These are phyloP conservation scores for Drosophila rufa DNA, from an alignment of 1,140 invertebrate species.

Conservation along the genomic window DNA sequence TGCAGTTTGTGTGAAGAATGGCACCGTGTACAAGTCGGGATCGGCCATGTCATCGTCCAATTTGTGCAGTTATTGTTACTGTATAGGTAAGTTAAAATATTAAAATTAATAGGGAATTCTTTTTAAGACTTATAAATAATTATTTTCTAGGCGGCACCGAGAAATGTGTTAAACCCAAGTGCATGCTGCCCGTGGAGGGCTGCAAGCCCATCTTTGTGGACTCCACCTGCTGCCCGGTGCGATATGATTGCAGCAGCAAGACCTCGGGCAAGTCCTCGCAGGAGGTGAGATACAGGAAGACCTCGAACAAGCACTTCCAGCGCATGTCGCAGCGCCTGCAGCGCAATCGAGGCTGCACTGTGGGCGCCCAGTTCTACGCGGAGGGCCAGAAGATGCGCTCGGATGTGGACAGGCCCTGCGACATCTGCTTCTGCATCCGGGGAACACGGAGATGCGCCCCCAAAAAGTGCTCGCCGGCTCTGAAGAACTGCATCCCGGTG, in stretches of 20 bases:
- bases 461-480: conserved; percentile 90
- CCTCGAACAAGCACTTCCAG: conserved; percentile 79
- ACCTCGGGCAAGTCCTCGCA: conserved; percentile 80
- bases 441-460: conserved; percentile 91
- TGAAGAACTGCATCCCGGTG: conserved; percentile 91
- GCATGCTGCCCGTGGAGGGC: conserved; percentile 91
- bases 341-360: conserved; percentile 87
- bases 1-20: conserved; percentile 81
- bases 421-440: conserved; percentile 93
- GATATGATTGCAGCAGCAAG: conserved; percentile 91
- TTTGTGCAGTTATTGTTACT: conserved; percentile 95
- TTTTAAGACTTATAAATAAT: background rate
- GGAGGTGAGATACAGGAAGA: conserved; percentile 71
- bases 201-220: conserved; percentile 89
- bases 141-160: conserved; percentile 87
- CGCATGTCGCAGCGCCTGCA: conserved; percentile 77
- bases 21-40: conserved; percentile 86
- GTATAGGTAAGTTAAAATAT: conserved; percentile 86
- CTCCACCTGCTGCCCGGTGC: conserved; percentile 93
- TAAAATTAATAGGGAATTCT: no score
- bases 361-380: conserved; percentile 87
- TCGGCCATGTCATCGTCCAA: conserved; percentile 93
- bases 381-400: conserved; percentile 92
- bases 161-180: conserved; percentile 92
- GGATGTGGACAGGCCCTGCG: conserved; percentile 88